A percentile compares a stretch with the other conserved stretches of the same genome.
Conservation (phyloP, 2,113 vertebrate species). For the Alligator sinensis region DNA sequence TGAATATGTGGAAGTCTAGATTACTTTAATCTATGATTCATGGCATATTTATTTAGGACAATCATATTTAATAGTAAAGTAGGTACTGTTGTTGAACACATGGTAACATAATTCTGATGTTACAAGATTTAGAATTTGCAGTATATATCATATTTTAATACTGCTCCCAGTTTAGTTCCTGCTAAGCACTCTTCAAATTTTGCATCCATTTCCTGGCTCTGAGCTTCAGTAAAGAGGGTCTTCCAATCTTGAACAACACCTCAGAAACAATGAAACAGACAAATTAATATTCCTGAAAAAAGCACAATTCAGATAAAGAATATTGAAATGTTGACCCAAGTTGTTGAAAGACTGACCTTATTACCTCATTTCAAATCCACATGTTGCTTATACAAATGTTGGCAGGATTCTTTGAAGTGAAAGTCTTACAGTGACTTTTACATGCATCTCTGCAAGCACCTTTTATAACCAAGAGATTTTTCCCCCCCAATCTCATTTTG, state of each 20-base stretch:
- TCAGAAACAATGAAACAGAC: slow-evolving; percentile 24
- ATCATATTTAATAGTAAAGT: no score
- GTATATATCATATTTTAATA: slow-evolving; percentile 73
- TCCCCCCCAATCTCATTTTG: not conserved
- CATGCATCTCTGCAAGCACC: not conserved
- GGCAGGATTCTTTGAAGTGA: not conserved
- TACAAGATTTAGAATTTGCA: slow-evolving; percentile 60
- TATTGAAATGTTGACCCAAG: not conserved
- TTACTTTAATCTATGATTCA: not conserved
- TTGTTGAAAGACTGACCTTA: not conserved
- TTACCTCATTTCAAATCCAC: not conserved
- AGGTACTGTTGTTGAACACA: not conserved
- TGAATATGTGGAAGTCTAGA: not conserved
- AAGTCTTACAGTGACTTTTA: not conserved
- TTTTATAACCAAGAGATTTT: not conserved
- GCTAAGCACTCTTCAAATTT: slow-evolving; percentile 76
- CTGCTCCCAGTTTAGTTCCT: slow-evolving; percentile 73
- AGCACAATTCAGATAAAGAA: fast-evolving
- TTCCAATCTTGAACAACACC: slow-evolving; percentile 81
- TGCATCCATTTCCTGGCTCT: slow-evolving; percentile 82
- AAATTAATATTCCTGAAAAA: fast-evolving
- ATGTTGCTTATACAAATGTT: not conserved
- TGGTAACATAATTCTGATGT: not conserved
- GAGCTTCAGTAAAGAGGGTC: slow-evolving; percentile 77
- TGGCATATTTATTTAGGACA: no score